phyloP scores from a whole-genome alignment of 2,797 vertebrate species.

The Spea hammondii region DNA sequence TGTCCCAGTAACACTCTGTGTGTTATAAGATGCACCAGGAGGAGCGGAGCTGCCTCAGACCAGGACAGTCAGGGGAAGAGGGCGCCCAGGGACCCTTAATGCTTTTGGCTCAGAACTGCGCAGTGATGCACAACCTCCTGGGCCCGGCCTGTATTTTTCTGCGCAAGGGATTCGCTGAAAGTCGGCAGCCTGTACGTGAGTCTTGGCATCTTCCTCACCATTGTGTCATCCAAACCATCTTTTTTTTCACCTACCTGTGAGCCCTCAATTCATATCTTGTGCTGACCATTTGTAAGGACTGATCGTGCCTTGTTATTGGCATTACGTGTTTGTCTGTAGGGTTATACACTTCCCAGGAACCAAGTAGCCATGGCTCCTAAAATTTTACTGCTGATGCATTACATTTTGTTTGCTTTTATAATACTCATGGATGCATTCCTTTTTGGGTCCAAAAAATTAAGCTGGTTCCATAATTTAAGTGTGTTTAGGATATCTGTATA shows the following conservation, averaged over 20 bases:
- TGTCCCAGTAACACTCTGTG: constrained; percentile 67
- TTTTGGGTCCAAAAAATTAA: too few species aligned
- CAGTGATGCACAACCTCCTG: constrained; percentile 93
- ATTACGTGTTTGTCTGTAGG: too few species aligned
- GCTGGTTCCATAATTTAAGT: too few species aligned
- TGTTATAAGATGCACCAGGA: constrained; percentile 81
- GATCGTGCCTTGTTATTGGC: too few species aligned
- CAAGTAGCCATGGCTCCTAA: too few species aligned
- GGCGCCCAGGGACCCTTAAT: constrained; percentile 85
- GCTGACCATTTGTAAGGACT: too few species aligned
- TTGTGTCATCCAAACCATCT: constrained; percentile 10
- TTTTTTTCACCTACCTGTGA: constrained; percentile 5
- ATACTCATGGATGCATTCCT: too few species aligned
- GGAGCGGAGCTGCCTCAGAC: constrained; percentile 89
- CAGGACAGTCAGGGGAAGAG: constrained; percentile 86
- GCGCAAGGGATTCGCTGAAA: constrained; percentile 97
- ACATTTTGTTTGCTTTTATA: too few species aligned
- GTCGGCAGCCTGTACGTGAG: constrained; percentile 99
- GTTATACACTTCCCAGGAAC: too few species aligned
- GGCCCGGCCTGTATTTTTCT: constrained; percentile 99
- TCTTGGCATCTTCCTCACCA: constrained; percentile 57
- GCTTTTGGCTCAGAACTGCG: constrained; percentile 90
- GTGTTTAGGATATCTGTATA: too few species aligned
- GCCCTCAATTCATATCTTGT: too few species aligned
- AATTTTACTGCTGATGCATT: too few species aligned